Evolutionary conservation across 2,113 vertebrate genomes (phyloP).

Genomic region (Poicephalus meyeri): DNA sequence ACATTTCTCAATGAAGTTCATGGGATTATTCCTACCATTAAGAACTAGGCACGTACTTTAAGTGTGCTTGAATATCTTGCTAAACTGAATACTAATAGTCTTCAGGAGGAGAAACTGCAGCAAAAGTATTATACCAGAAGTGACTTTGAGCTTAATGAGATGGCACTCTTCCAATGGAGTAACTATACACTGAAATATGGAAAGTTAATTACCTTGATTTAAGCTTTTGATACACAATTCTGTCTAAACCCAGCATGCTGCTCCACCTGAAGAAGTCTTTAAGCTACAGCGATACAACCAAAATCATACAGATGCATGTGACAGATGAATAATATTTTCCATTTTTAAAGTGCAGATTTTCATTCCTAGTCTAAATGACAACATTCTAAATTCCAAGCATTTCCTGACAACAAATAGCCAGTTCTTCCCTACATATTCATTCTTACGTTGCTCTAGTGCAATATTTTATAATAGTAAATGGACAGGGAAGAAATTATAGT

Average conservation of each 20-base stretch:
- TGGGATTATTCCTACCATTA: not conserved
- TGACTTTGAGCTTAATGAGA: not conserved
- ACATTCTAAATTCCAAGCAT: not conserved
- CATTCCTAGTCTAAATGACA: not conserved
- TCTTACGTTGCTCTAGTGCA: not conserved
- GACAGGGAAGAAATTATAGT: not conserved
- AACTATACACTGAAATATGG: not conserved
- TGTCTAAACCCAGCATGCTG: not conserved
- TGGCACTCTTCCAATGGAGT: not conserved
- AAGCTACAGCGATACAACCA: not conserved
- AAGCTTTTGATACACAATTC: not conserved
- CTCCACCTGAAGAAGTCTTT: not conserved
- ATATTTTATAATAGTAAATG: not conserved
- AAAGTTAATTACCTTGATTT: not conserved
- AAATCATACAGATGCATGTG: not conserved
- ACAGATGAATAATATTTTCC: not conserved
- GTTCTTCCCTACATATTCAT: not conserved
- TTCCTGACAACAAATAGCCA: not conserved
- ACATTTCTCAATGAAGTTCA: not conserved
- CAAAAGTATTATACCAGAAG: not conserved
- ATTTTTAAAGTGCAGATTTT: constrained; percentile 33
- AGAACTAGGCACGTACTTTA: not conserved
- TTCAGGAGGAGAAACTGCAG: not conserved
- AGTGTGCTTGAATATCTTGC: not conserved
- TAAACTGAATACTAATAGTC: not conserved